These are phyloP conservation scores for Deroptyus accipitrinus DNA, from an alignment of 2,113 vertebrate genomes.

Conservation along the genomic window DNA sequence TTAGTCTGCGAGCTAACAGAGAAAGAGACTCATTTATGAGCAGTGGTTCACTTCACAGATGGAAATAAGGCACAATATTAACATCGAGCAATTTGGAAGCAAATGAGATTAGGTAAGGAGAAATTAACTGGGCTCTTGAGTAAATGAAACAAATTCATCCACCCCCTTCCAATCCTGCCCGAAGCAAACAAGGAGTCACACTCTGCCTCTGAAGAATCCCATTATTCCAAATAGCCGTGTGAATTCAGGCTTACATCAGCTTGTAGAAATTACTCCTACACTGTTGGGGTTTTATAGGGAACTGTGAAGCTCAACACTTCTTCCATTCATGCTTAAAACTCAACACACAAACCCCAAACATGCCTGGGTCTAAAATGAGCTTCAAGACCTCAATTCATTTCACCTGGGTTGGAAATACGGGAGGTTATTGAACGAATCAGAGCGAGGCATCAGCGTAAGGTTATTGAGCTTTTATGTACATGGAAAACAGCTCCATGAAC, in stretches of 20 bases:
- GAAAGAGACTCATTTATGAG: background rate
- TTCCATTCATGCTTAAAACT: background rate
- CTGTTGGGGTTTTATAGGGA: background rate
- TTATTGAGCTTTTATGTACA: background rate
- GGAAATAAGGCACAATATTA: conserved; percentile 29
- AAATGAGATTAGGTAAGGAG: conserved; percentile 44
- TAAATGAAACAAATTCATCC: conserved; percentile 37
- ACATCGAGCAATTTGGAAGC: background rate
- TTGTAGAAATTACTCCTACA: background rate
- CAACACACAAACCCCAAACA: background rate
- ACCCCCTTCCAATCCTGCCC: background rate
- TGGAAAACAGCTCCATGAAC: background rate
- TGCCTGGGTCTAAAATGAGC: background rate
- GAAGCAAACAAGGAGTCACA: conserved; percentile 12
- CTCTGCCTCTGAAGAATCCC: background rate
- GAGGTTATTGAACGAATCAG: background rate
- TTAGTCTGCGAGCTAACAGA: background rate
- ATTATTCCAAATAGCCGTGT: background rate
- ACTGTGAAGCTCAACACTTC: background rate
- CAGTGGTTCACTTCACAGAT: background rate
- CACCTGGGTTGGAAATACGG: background rate
- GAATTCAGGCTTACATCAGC: background rate
- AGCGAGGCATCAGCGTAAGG: background rate
- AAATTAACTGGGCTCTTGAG: conserved; percentile 32
- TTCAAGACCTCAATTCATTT: background rate